These are phyloP conservation scores for Eciton burchellii DNA, from an alignment of 1,140 invertebrate genomes.

Conservation along the genomic window DNA sequence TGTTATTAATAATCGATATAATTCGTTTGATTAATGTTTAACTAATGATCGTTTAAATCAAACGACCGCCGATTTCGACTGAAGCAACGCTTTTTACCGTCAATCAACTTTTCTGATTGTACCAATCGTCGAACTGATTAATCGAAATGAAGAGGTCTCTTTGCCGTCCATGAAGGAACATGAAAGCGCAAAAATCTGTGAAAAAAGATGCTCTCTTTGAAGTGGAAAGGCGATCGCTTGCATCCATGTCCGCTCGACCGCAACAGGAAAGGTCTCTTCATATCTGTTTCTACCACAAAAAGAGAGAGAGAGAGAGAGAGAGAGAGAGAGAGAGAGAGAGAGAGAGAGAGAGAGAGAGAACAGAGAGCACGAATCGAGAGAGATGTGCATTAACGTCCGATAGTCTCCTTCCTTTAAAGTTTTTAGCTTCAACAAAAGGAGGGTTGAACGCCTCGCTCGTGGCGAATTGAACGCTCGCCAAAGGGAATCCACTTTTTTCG, in stretches of 20 bases:
- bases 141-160: not conserved
- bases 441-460: too few relatives aligned
- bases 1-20: not conserved
- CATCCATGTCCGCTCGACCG: not conserved
- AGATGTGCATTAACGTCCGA: not conserved
- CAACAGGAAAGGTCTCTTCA: constrained; percentile 29
- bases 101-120: not conserved
- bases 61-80: not conserved
- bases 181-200: constrained; percentile 22
- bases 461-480: too few relatives aligned
- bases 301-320: not conserved
- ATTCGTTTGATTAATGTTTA: not conserved
- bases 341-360: not conserved
- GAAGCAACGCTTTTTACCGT: not conserved
- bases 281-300: not conserved
- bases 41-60: not conserved
- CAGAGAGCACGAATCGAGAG: too few relatives aligned
- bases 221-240: not conserved
- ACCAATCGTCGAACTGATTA: not conserved
- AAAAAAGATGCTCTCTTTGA: constrained; percentile 13
- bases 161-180: constrained; percentile 3
- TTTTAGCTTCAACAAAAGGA: too few relatives aligned
- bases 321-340: not conserved
- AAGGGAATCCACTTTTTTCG: too few relatives aligned
- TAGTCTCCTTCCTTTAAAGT: not conserved